A percentile compares a stretch with the other conserved stretches of the same genome.
Evolutionary conservation across 2,888 invertebrate genomes (phyloP).

Genomic region (Netelia melanura): DNA sequence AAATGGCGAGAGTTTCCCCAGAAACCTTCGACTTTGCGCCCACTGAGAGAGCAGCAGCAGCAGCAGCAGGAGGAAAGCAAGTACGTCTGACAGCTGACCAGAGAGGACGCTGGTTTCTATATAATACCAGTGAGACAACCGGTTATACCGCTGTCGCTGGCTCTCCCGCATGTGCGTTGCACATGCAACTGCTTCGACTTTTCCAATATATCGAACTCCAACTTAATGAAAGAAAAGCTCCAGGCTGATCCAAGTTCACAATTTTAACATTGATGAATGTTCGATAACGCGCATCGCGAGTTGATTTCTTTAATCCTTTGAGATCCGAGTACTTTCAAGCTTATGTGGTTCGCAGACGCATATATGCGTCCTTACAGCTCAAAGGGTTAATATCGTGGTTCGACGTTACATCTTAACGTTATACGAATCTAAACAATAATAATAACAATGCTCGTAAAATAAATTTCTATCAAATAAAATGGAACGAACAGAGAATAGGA

Average conservation of each 20-base stretch:
- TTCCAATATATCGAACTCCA: not conserved
- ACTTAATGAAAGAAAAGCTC: not conserved
- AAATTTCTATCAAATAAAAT: not conserved
- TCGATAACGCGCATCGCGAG: not conserved
- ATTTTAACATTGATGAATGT: too few species aligned
- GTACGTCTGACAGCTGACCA: conserved; percentile 60
- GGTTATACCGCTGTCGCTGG: conserved; percentile 58
- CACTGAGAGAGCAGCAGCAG: conserved; percentile 30
- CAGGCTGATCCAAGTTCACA: not conserved
- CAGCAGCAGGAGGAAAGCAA: not conserved
- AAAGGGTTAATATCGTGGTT: too few species aligned
- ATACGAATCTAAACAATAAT: not conserved
- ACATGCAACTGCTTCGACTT: conserved; percentile 20
- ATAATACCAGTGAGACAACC: conserved; percentile 45
- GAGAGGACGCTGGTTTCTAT: conserved; percentile 47
- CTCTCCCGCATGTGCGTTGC: conserved; percentile 32
- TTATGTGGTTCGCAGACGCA: too few species aligned
- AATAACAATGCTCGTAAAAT: too few species aligned
- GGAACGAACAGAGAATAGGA: not conserved
- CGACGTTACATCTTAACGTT: not conserved
- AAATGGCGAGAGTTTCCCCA: conserved; percentile 38
- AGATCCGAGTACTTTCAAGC: too few species aligned
- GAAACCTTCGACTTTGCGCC: conserved; percentile 69
- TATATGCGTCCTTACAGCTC: too few species aligned
- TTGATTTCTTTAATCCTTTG: too few species aligned